Percentiles rank a stretch among this genome's conserved stretches.
Evolutionary conservation across 2,113 vertebrate genomes (phyloP).

Genomic region (Colius striatus): DNA sequence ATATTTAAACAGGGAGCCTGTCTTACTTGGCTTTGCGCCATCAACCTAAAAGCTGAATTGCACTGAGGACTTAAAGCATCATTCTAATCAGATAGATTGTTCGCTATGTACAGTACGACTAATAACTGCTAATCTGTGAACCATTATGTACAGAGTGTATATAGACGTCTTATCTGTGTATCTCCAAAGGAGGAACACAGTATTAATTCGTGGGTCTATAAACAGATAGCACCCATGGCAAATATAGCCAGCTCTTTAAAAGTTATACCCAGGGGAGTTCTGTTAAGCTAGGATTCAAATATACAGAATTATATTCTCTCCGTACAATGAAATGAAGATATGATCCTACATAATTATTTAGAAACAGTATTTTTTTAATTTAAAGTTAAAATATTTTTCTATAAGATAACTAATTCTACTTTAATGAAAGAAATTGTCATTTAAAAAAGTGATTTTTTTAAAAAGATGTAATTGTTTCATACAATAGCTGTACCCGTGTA

Average conservation of each 20-base stretch:
- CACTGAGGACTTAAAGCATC: slow-evolving; percentile 67
- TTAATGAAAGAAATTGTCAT: slow-evolving; percentile 59
- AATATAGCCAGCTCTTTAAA: slow-evolving; percentile 71
- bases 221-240: slow-evolving; percentile 70
- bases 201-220: slow-evolving; percentile 66
- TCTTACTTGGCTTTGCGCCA: slow-evolving; percentile 91
- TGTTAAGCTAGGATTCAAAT: slow-evolving; percentile 62
- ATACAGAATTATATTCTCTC: slow-evolving; percentile 67
- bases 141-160: slow-evolving; percentile 81
- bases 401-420: slow-evolving; percentile 62
- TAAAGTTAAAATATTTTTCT: slow-evolving; percentile 74
- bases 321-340: slow-evolving; percentile 36
- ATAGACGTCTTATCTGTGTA: slow-evolving; percentile 73
- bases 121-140: slow-evolving; percentile 90
- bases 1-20: slow-evolving; percentile 95
- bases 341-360: slow-evolving; percentile 57
- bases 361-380: slow-evolving; percentile 71
- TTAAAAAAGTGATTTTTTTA: slow-evolving; percentile 64
- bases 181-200: slow-evolving; percentile 71
- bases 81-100: slow-evolving; percentile 80
- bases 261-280: slow-evolving; percentile 59
- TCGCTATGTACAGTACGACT: slow-evolving; percentile 89
- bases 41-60: slow-evolving; percentile 79
- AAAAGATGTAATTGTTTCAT: slow-evolving; percentile 67
- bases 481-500: slow-evolving; percentile 65